Evolutionary conservation across 2,888 invertebrate species (phyloP), one percentile per base, ranked within the genome.

Genomic region (Drosophila basisetae): DNA sequence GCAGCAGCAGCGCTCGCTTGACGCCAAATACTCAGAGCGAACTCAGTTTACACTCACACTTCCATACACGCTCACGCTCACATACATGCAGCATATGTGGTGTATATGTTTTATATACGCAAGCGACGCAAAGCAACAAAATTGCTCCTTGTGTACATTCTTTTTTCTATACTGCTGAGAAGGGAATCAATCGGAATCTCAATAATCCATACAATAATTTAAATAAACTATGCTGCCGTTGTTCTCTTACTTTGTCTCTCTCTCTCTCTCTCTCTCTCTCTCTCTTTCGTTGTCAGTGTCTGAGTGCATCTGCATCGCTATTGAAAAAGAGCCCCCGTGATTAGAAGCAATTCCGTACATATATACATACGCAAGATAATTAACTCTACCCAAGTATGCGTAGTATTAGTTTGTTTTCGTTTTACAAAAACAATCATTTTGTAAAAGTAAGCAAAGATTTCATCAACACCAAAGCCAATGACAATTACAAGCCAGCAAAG

Each of bases 331-430:
- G 25, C 13, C 18, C 39, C 18, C 37, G 18, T 39, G 25, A 55
- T 56, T 28, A 56, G 16, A 39, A 39, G 9, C 39, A 56, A 52
- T 41, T 55, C n/a, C 0, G 22, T 10, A 30, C 10, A 25, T 47
- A 47, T 1, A 47, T 55, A 18, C 13, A 37, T 37, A 37, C 10
- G 28, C 35, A 66, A 25, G 39, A 22, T 53, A 49, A 64, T 65
- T 49, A 58, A 62, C 28, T 37, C 43, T 18, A 56, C 28, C 18
- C 58, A 30, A 47, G 22, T 37, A 50, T 30, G 33, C 39, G 37
- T 50, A 16, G 53, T 31, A 18, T 37, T 67, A 43, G 50, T 68
- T 72, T 76, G 81, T 73, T 78, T 78, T 80, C 50, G 47, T 66
- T 72, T 68, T 61, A 28, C 16, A 22, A 22, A 41, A 25, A 25